These are phyloP conservation scores for Eumacrocentrus americanus DNA, from an alignment of 2,888 invertebrate species.

Conservation along the genomic window DNA sequence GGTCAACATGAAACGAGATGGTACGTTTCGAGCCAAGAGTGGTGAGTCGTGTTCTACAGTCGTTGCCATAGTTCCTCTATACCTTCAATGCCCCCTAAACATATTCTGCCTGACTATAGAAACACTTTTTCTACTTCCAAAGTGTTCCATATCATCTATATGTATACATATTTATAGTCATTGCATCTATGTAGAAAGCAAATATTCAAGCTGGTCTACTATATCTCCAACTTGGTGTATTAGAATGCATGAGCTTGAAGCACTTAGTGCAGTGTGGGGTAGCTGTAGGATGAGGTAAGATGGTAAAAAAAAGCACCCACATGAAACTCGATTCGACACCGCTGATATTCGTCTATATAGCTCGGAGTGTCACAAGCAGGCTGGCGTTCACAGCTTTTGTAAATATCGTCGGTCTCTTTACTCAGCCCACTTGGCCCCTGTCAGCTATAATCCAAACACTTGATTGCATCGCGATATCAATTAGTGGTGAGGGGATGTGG, in stretches of 20 bases:
- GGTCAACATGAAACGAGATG: slow-evolving; percentile 93
- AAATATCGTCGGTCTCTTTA: slow-evolving; percentile 45
- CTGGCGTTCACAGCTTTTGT: slow-evolving; percentile 55
- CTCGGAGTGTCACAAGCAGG: slow-evolving; percentile 52
- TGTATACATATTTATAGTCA: too few species aligned
- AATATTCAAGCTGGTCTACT: slow-evolving; percentile 8
- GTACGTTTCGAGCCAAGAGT: slow-evolving; percentile 64
- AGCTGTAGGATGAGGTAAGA: slow-evolving; percentile 14
- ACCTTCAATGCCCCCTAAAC: too few species aligned
- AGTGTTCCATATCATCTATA: too few species aligned
- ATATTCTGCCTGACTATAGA: too few species aligned
- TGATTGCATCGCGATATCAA: slow-evolving; percentile 59
- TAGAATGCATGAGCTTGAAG: slow-evolving; percentile 37
- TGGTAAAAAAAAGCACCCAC: slow-evolving; percentile 30
- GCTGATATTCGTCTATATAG: slow-evolving; percentile 22
- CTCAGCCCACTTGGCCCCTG: slow-evolving; percentile 29
- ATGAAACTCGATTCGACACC: slow-evolving; percentile 36
- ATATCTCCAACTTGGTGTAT: slow-evolving; percentile 24
- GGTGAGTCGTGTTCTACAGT: slow-evolving; percentile 3
- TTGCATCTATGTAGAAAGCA: background rate
- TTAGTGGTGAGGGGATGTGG: slow-evolving; percentile 44
- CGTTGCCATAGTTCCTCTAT: too few species aligned
- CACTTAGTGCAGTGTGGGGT: slow-evolving; percentile 20
- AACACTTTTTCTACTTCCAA: too few species aligned
- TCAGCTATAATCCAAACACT: slow-evolving; percentile 57